Base-by-base conservation (phyloP, 1,140 invertebrate species). In the Caenorhabditis brenneri region DNA sequence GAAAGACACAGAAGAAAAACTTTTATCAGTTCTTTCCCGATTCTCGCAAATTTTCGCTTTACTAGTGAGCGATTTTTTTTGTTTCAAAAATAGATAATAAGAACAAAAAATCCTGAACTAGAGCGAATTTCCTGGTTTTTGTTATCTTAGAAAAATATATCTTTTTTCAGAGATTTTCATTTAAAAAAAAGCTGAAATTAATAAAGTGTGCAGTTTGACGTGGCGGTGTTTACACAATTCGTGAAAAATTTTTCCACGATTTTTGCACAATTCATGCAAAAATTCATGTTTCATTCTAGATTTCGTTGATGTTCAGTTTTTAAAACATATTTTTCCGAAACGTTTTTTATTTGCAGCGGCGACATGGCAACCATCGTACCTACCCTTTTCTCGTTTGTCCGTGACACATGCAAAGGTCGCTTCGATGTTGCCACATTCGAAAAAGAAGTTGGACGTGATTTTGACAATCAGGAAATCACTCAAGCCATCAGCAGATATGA, bases 311-410 rank as follows among this genome's bases (percentile, higher is more conserved):
- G n/a, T n/a, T n/a, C n/a, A n/a, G n/a, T n/a, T n/a, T n/a, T n/a
- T n/a, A n/a, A n/a, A n/a, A n/a, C n/a, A n/a, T n/a, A n/a, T n/a
- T n/a, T n/a, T n/a, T n/a, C n/a, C n/a, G n/a, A n/a, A n/a, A n/a
- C n/a, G n/a, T n/a, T n/a, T n/a, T n/a, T n/a, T n/a, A n/a, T n/a
- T 81, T 83, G 65, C 33, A 81, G 60, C 33, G 58, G 19, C n/a
- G 88, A 55, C 49, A 79, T 51, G 60, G 39, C 33, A 15, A 80
- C n/a, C 46, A 82, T 49, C 22, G 51, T 53, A n/a, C 36, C 78
- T 46, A 86, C 48, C 12, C 82, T 49, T 33, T 53, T 84, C 55
- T 82, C 24, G 19, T 69, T 53, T 19, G 29, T 82, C 79, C 39
- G 79, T 29, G 79, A 80, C 27, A 7, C 36, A 1, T 53, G 46